A percentile compares a stretch with the other conserved stretches of the same genome.
These are phyloP conservation scores for Eurytoma californica DNA, from an alignment of 2,888 invertebrate species.

Conservation along the genomic window DNA sequence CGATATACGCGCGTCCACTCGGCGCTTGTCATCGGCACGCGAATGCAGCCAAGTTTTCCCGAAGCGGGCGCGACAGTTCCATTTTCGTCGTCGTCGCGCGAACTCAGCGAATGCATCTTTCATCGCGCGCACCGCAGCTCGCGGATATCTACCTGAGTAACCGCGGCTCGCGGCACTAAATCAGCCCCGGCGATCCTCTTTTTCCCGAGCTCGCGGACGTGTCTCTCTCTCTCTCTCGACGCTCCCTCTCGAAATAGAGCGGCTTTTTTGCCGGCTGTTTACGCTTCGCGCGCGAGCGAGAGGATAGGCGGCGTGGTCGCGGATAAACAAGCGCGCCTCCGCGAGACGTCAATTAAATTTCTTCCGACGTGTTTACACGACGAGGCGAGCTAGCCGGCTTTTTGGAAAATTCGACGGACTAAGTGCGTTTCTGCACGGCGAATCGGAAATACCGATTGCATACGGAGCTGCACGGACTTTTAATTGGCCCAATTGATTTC, in stretches of 20 bases:
- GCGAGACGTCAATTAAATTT: conserved; percentile 39
- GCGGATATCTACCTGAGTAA: background rate
- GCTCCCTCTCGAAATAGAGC: conserved; percentile 21
- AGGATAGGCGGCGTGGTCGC: background rate
- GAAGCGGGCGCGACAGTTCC: conserved; percentile 59
- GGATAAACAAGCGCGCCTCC: conserved; percentile 13
- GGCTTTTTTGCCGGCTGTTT: conserved; percentile 17
- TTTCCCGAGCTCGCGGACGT: background rate
- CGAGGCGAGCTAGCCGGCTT: background rate
- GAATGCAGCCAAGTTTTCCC: conserved; percentile 61
- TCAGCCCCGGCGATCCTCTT: conserved; percentile 24
- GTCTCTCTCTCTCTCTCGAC: background rate
- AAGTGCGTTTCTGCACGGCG: background rate
- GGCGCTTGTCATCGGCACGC: conserved; percentile 33
- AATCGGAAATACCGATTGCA: background rate
- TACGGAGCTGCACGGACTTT: background rate
- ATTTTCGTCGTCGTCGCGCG: conserved; percentile 59
- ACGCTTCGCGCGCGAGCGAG: too few relatives aligned
- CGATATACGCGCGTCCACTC: conserved; percentile 8
- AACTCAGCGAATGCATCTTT: conserved; percentile 63
- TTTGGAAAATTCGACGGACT: conserved; percentile 26
- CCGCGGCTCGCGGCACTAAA: conserved; percentile 26
- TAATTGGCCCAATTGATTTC: background rate
- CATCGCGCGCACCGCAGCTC: conserved; percentile 56
- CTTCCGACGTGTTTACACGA: conserved; percentile 10